These are phyloP conservation scores for Mesochorus sp. DNA, from an alignment of 2,888 invertebrate species.

Conservation along the genomic window DNA sequence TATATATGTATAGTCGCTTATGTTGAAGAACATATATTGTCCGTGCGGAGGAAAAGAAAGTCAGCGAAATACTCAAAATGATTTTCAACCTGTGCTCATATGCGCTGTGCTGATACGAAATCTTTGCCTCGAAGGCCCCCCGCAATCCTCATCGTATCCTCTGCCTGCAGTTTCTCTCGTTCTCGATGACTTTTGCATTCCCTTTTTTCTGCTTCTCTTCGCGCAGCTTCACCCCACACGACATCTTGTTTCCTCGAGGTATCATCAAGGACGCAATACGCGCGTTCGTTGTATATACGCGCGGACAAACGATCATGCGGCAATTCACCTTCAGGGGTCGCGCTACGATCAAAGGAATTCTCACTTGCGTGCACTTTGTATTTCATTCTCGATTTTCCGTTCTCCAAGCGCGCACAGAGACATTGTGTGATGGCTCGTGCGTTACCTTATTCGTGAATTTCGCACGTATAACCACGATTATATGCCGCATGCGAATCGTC, in stretches of 20 bases:
- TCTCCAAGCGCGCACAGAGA: too few species aligned
- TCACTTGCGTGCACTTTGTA: conserved; percentile 56
- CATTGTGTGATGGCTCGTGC: conserved; percentile 42
- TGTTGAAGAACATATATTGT: neutral
- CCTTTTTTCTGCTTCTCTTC: neutral
- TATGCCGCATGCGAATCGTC: conserved; percentile 65
- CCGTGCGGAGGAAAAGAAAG: neutral
- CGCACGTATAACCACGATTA: conserved; percentile 60
- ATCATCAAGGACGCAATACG: conserved; percentile 32
- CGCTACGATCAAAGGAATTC: conserved; percentile 59
- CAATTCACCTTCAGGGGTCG: conserved; percentile 34
- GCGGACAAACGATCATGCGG: neutral
- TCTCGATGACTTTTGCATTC: neutral
- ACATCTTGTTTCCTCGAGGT: neutral
- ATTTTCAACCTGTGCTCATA: conserved; percentile 24
- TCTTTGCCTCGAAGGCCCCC: neutral
- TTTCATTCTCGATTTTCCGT: conserved; percentile 57
- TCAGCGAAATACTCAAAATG: conserved; percentile 7
- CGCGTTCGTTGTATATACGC: neutral
- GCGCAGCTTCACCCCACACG: too few species aligned
- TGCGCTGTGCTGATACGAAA: neutral
- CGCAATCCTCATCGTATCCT: too few species aligned
- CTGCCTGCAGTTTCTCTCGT: too few species aligned
- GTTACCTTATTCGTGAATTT: conserved; percentile 41
- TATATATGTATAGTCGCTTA: neutral